phyloP scores from a whole-genome alignment of 2,113 vertebrate species.

The Pseudopipra pipra region DNA sequence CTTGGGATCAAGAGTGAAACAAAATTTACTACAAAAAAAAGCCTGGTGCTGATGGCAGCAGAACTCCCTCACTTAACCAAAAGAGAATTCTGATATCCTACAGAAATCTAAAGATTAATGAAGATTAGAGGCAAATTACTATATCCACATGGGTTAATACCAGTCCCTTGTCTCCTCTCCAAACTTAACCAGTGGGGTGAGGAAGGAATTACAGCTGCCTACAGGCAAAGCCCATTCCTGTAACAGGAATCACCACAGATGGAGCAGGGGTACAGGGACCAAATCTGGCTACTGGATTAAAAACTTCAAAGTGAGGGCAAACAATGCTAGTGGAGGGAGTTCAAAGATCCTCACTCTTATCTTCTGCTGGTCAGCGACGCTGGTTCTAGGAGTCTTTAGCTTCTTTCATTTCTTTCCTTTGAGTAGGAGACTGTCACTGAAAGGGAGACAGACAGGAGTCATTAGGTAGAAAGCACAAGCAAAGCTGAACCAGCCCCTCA shows the following conservation, averaged over 20 bases:
- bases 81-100: not conserved
- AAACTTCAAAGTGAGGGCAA: slow-evolving; percentile 7
- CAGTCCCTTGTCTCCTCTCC: not conserved
- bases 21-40: not conserved
- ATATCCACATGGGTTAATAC: not conserved
- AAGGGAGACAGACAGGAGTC: not conserved
- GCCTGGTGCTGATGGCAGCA: slow-evolving; percentile 5
- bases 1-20: not conserved
- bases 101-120: not conserved
- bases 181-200: not conserved
- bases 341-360: not conserved
- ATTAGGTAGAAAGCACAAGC: not conserved
- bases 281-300: not conserved
- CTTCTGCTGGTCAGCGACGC: not conserved
- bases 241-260: not conserved
- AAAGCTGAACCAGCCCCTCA: not conserved
- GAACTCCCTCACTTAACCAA: not conserved
- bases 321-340: not conserved
- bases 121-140: slow-evolving; percentile 4
- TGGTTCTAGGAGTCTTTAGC: not conserved
- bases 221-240: not conserved
- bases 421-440: slow-evolving; percentile 75
- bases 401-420: slow-evolving; percentile 77
- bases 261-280: not conserved
- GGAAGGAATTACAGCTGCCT: not conserved